Conservation (phyloP, 2,113 vertebrate species). For the Columba janthina region DNA sequence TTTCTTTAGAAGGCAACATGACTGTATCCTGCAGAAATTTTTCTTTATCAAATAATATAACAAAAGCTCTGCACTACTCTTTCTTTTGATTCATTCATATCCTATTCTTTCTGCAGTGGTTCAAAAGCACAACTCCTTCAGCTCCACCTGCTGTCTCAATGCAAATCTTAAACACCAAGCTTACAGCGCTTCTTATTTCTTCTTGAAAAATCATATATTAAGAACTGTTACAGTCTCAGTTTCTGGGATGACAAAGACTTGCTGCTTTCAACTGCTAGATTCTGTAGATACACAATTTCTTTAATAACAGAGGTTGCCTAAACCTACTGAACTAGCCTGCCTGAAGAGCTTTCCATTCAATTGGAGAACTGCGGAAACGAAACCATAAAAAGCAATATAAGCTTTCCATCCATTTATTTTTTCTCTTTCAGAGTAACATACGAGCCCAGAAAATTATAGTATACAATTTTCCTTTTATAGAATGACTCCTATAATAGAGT, state of each 20-base stretch:
- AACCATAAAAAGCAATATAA: constrained; percentile 15
- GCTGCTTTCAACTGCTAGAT: constrained; percentile 32
- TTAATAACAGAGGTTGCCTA: constrained; percentile 47
- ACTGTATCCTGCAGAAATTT: neutral
- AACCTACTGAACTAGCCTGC: constrained; percentile 30
- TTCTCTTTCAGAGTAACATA: constrained; percentile 18
- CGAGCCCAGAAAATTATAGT: constrained; percentile 27
- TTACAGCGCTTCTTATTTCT: neutral
- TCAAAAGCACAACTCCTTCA: constrained; percentile 44
- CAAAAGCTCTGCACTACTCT: constrained; percentile 23
- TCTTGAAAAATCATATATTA: neutral
- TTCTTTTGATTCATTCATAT: constrained; percentile 45
- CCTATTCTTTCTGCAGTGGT: neutral
- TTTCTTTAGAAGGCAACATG: neutral
- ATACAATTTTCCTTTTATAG: constrained; percentile 16
- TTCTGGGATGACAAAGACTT: constrained; percentile 30
- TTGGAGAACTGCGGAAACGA: constrained; percentile 20
- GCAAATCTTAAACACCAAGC: neutral
- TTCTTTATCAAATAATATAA: neutral
- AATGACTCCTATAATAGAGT: neutral
- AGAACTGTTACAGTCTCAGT: neutral
- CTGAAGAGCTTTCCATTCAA: constrained; percentile 26
- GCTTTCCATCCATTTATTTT: constrained; percentile 18
- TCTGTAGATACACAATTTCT: constrained; percentile 3
- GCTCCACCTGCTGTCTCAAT: constrained; percentile 72